Evolutionary conservation across 2,888 invertebrate species (phyloP).

Genomic region (Pycnomerus fuliginosus): DNA sequence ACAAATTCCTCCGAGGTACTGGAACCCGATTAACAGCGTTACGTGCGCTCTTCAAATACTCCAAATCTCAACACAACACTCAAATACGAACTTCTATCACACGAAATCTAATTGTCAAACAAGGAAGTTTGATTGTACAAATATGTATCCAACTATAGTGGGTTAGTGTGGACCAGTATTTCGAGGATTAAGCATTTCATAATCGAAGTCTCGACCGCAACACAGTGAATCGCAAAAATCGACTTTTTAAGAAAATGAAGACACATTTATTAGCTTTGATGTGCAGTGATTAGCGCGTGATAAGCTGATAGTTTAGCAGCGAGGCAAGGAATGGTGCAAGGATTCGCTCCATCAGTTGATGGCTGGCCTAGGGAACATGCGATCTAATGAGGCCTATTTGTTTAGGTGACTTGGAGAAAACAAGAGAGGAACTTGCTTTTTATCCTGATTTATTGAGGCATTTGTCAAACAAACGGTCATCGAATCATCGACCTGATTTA

Average conservation of each 20-base stretch:
- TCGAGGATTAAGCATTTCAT: too few relatives aligned
- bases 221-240: too few relatives aligned
- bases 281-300: conserved; percentile 37
- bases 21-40: conserved; percentile 33
- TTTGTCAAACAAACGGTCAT: too few relatives aligned
- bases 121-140: conserved; percentile 21
- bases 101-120: conserved; percentile 23
- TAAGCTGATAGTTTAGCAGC: conserved; percentile 29
- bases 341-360: conserved; percentile 23
- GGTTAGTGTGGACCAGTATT: too few relatives aligned
- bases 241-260: too few relatives aligned
- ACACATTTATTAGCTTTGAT: too few relatives aligned
- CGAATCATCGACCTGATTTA: too few relatives aligned
- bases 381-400: conserved; percentile 25
- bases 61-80: conserved; percentile 24
- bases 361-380: conserved; percentile 12
- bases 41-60: conserved; percentile 27
- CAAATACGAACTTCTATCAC: conserved; percentile 5
- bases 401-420: conserved; percentile 28
- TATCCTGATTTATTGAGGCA: conserved; percentile 30
- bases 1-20: conserved; percentile 40
- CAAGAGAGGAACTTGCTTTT: conserved; percentile 29
- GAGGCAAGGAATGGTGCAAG: conserved; percentile 7
- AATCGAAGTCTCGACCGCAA: too few relatives aligned
- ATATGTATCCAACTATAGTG: conserved; percentile 12